Evolutionary conservation across 2,888 invertebrate genomes (phyloP), one percentile per base, ranked within the genome.

Genomic region (Panorpa germanica): DNA sequence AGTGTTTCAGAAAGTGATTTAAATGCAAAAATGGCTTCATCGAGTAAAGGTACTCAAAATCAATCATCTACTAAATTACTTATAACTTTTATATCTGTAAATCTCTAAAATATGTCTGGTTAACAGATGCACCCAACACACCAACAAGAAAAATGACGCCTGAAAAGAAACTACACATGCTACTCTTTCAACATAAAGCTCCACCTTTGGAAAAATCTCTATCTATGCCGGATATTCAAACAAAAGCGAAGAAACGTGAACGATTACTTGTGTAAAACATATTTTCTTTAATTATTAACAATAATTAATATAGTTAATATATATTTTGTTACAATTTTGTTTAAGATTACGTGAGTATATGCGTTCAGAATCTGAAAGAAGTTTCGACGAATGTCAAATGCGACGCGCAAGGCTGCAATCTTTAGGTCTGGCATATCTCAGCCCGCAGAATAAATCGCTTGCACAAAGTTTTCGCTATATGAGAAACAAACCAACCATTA

Each of bases 401-500:
- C 59, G 63, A 5, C 57, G 65, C 16, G 73, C 73, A 0, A 59
- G 70, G 13, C 48, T 70, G 22, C 66, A 69, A 43, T 66, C 69
- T 5, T 52, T 70, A n/a, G 71, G 71, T 2, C 45, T 69, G 38
- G 73, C 72, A 2, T 74, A 77, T 49, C 52, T 72, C 25, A 73
- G 72, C 43, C 80, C 80, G 2, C 81, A 77, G 46, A 76, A 80
- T 46, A 73, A 70, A 41, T 75, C 77, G 2, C 53, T 83, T 35
- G 82, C 81, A 1, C 80, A 82, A 45, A 80, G 81, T 47, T 85
- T 85, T 53, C 65, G 83, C n/a, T 86, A 85, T 47, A 82, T 86
- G 82, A 55, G 86, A 25, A 74, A 72, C 40, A 86, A 86, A 43
- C 88, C 88, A 0, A 80, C 82, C 0, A 81, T 86, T 38, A 81